Evolutionary conservation across 2,888 invertebrate genomes (phyloP), one percentile per base, ranked within the genome.

Genomic region (Sphaerophoria taeniata): DNA sequence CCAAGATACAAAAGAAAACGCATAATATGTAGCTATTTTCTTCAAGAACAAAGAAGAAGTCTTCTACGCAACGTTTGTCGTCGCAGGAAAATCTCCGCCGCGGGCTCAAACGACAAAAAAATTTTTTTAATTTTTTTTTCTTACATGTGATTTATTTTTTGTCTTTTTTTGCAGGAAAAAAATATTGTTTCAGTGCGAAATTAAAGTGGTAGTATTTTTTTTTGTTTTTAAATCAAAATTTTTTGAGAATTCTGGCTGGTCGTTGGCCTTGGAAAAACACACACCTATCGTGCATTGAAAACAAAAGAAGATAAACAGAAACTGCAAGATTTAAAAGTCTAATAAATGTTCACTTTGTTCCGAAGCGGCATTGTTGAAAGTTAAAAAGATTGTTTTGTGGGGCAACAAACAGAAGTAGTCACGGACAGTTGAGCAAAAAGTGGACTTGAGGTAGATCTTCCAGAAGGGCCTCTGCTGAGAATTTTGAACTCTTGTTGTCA

Each of bases 31-130:
- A 24, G 24, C 24, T 39, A 7, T 39, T 39, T 39, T 36, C 7
- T 39, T 84, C 75, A 80, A 84, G 84, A 84, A 84, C 84, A 84
- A 84, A 84, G 84, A 84, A 84, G 61, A 76, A 72, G 70, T 73
- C 82, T 36, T 65, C 39, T 60, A 39, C 70, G 55, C 80, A 84
- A 72, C 75, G 24, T 24, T 24, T 24, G 24, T 24, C 24, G 24
- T 24, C 24, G 61, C 72, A 80, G 63, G 80, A 80, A 84, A 80
- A 72, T 73, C 45, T 49, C 67, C 61, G 43, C 24, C 24, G 24
- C 24, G 24, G 2, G 24, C 24, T 24, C 2, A 77, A 79, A 75
- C 3, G 9, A 81, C 47, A 65, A 49, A 16, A 49, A 34, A n/a
- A n/a, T n/a, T n/a, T 49, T 34, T 47, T 63, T 49, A 47, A 63